Percentiles rank a stretch among this genome's conserved stretches.
Evolutionary conservation across 2,888 invertebrate genomes (phyloP).

Genomic region (Meandrusa payeni): DNA sequence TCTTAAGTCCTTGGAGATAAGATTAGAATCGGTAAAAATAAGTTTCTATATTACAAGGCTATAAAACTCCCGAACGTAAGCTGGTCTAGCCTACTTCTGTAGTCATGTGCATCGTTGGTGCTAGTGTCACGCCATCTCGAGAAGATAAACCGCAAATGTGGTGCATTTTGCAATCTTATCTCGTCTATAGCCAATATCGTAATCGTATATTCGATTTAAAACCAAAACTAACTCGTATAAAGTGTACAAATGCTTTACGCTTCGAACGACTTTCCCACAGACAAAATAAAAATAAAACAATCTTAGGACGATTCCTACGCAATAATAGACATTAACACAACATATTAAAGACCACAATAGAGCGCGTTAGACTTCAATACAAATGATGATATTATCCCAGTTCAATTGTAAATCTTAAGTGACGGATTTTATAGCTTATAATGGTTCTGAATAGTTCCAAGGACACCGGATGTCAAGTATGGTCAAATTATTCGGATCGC

Average conservation of each 20-base stretch:
- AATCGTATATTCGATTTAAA: too few relatives aligned
- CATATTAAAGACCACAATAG: constrained; percentile 1
- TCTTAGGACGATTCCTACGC: constrained; percentile 29
- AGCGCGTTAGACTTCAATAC: neutral
- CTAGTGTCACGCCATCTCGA: too few relatives aligned
- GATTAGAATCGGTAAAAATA: too few relatives aligned
- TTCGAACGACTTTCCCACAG: constrained; percentile 59
- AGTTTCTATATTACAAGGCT: too few relatives aligned
- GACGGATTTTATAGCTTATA: constrained; percentile 28
- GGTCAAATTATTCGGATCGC: constrained; percentile 66
- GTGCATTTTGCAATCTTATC: too few relatives aligned
- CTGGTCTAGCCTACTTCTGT: too few relatives aligned
- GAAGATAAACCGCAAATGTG: too few relatives aligned
- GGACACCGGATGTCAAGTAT: constrained; percentile 63
- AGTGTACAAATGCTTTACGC: constrained; percentile 37
- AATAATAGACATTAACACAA: constrained; percentile 24
- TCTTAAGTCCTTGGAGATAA: too few relatives aligned
- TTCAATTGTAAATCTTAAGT: constrained; percentile 36
- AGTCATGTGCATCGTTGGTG: too few relatives aligned
- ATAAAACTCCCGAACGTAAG: too few relatives aligned
- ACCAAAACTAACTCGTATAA: constrained; percentile 25
- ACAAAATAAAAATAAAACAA: constrained; percentile 32
- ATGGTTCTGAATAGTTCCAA: constrained; percentile 34
- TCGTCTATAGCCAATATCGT: too few relatives aligned
- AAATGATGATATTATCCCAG: constrained; percentile 15